These are phyloP conservation scores for Peromyscus melanophrys DNA, from an alignment of 2,797 vertebrate genomes.

Conservation along the genomic window DNA sequence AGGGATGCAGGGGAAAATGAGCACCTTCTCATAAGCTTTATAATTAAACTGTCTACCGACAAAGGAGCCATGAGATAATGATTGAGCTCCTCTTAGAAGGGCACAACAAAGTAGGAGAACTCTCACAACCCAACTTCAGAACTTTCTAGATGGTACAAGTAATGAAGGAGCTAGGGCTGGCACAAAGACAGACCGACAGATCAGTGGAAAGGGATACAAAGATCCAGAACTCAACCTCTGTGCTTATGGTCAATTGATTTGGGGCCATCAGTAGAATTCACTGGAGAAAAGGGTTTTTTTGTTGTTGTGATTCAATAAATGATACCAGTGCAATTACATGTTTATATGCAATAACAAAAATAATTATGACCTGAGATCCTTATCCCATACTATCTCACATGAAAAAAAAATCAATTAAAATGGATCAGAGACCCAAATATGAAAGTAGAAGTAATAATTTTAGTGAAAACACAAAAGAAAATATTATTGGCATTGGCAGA, in stretches of 20 bases:
- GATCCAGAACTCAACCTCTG: slow-evolving; percentile 37
- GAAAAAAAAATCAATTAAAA: neutral
- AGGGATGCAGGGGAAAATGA: neutral
- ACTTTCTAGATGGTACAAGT: neutral
- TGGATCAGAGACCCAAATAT: neutral
- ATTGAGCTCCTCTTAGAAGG: neutral
- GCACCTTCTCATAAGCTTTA: neutral
- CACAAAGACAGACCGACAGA: neutral
- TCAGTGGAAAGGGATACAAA: slow-evolving; percentile 1
- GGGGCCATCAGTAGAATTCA: slow-evolving; percentile 10
- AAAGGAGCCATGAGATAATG: neutral
- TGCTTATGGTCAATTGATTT: neutral
- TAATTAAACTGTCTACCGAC: neutral
- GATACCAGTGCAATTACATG: neutral
- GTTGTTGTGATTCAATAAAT: neutral
- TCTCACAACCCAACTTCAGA: neutral
- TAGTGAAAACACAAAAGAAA: neutral
- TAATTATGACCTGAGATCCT: neutral
- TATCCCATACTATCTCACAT: neutral
- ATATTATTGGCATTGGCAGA: neutral
- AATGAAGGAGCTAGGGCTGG: neutral
- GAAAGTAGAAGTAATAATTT: slow-evolving; percentile 24
- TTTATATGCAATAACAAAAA: neutral
- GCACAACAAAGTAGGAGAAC: neutral
- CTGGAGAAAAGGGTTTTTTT: neutral